Evolutionary conservation across 1,140 invertebrate genomes (phyloP).

Genomic region (Lepeophtheirus salmonis): DNA sequence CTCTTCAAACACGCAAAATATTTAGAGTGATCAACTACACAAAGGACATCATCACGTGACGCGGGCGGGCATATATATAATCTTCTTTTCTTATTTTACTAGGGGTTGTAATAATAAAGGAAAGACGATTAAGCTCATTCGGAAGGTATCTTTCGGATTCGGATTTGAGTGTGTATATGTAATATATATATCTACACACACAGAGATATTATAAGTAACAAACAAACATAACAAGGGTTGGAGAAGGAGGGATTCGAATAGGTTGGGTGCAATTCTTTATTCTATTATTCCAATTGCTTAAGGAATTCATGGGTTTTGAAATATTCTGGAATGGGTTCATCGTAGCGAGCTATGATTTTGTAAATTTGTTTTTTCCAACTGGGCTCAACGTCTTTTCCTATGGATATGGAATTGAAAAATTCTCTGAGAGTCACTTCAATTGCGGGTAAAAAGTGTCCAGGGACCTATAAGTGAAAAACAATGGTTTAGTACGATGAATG

Average conservation of each 20-base stretch:
- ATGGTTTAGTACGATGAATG: not conserved
- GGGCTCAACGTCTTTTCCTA: conserved; percentile 86
- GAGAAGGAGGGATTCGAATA: no score
- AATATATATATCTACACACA: not conserved
- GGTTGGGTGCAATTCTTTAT: no score
- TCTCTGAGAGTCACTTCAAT: conserved; percentile 91
- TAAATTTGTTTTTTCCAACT: conserved; percentile 99
- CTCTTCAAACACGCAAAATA: not conserved
- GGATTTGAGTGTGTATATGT: not conserved
- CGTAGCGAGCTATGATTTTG: conserved; percentile 95
- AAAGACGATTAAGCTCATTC: not conserved
- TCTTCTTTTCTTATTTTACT: no score
- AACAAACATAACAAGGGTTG: no score
- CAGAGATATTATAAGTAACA: no score
- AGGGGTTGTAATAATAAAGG: not conserved
- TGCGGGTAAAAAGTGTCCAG: conserved; percentile 83
- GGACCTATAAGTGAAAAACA: conserved; percentile 49
- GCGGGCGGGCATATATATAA: no score
- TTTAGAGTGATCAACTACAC: not conserved
- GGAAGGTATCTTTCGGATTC: not conserved
- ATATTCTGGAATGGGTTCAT: conserved; percentile 95
- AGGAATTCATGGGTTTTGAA: conserved; percentile 99
- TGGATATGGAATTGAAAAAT: conserved; percentile 92
- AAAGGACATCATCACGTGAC: no score
- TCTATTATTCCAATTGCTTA: conserved; percentile 76